A percentile compares a stretch with the other conserved stretches of the same genome.
These are phyloP conservation scores for Nomia melanderi DNA, from an alignment of 1,140 invertebrate genomes.

Conservation along the genomic window DNA sequence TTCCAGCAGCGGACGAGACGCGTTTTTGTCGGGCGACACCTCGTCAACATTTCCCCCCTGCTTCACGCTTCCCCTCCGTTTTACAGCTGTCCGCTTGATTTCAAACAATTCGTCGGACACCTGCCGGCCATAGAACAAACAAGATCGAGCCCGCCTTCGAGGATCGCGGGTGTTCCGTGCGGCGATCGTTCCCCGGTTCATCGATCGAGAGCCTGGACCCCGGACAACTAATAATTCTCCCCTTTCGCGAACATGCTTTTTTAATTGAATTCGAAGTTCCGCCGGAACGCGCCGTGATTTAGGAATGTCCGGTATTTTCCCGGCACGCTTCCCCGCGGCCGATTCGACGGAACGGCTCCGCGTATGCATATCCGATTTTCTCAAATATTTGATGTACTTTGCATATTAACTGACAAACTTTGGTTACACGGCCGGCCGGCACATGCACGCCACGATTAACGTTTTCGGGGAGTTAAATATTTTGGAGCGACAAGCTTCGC, in stretches of 20 bases:
- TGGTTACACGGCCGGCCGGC: not conserved
- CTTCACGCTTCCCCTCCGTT: not conserved
- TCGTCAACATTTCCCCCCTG: slow-evolving; percentile 19
- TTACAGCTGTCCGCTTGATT: not conserved
- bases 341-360: not conserved
- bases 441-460: not conserved
- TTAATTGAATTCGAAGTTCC: not conserved
- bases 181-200: not conserved
- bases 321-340: not conserved
- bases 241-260: not conserved
- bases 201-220: not conserved
- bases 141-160: not conserved
- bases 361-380: not conserved
- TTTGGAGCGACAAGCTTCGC: not conserved
- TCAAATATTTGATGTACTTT: slow-evolving; percentile 4
- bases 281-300: not conserved
- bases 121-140: slow-evolving; percentile 13
- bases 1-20: not conserved
- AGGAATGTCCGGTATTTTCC: not conserved
- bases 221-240: not conserved
- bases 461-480: not conserved
- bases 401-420: slow-evolving; percentile 22
- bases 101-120: slow-evolving; percentile 34
- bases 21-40: slow-evolving; percentile 19
- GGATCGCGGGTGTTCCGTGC: not conserved